A percentile compares a stretch with the other conserved stretches of the same genome.
Evolutionary conservation across 2,797 vertebrate genomes (phyloP).

Genomic region (Heliangelus exortis): DNA sequence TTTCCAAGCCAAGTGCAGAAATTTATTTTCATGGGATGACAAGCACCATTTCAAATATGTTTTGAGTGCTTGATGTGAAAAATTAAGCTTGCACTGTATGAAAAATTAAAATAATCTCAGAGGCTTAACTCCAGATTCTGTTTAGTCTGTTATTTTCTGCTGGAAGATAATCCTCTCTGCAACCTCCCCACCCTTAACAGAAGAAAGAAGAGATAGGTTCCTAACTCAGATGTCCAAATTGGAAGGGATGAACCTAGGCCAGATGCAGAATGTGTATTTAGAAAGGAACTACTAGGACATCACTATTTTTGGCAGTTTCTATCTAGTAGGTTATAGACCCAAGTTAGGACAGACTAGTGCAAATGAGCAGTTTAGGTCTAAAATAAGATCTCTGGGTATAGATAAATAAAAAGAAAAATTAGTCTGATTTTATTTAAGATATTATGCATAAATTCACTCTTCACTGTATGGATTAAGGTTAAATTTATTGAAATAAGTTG

Average conservation of each 20-base stretch:
- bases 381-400: background rate
- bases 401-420: background rate
- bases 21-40: background rate
- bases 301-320: background rate
- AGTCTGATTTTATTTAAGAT: background rate
- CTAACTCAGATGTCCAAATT: background rate
- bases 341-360: background rate
- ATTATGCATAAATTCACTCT: background rate
- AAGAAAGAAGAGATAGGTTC: background rate
- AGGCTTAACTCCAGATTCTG: background rate
- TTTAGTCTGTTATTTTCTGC: background rate
- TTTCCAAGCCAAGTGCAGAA: background rate
- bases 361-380: background rate
- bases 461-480: background rate
- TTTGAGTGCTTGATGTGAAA: background rate
- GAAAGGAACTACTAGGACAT: background rate
- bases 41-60: background rate
- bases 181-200: background rate
- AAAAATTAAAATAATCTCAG: background rate
- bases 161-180: background rate
- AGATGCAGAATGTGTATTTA: background rate
- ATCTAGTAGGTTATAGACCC: background rate
- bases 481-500: slow-evolving; percentile 12
- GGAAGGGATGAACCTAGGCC: background rate
- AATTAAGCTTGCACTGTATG: background rate